Evolutionary conservation across 2,797 vertebrate species (phyloP), one percentile per base, ranked within the genome.

Genomic region (Cetoscarus ocellatus): DNA sequence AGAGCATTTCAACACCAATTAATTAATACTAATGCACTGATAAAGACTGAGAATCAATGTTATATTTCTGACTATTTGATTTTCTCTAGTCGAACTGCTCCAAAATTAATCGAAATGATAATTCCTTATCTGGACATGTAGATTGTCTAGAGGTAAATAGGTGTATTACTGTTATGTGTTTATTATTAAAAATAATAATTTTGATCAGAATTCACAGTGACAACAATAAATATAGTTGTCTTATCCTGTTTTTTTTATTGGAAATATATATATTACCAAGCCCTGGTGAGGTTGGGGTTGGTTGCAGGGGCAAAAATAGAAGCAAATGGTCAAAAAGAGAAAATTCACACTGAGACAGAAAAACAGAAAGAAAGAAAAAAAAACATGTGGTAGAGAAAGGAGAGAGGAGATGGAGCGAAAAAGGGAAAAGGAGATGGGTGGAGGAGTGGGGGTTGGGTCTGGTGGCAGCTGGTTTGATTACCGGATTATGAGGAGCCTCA

Each of bases 391-490:
- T 17, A 6, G 48, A 12, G 17, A 72, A 27, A 36, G 18, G 19
- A 1, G 27, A 17, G 12, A 45, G 8, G 51, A 53, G 34, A 35
- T 53, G 51, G 34, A 1, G 34, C 42, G 66, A 11, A 50, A 65
- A 68, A n/a, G 27, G 35, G 10, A 44, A 59, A 63, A 52, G 42
- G 59, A 72, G 43, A 42, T 10, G 49, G 53, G 39, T 53, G 59
- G 58, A 48, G 67, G 58, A 71, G 53, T 79, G 88, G 90, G 90
- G 91, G 91, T 85, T 91, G 81, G 89, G 77, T 82, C 50, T 19
- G 73, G 78, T 85, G 91, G 92, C 94, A 95, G 94, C 94, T 95
- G 94, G 93, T 93, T 94, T 93, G 91, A 94, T 94, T 94, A 93
- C 87, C 50, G 87, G 92, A 94, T 94, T 94, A 94, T 88, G 85